These are phyloP conservation scores for Eulacestoma nigropectus DNA, from an alignment of 2,113 vertebrate genomes.

Conservation along the genomic window DNA sequence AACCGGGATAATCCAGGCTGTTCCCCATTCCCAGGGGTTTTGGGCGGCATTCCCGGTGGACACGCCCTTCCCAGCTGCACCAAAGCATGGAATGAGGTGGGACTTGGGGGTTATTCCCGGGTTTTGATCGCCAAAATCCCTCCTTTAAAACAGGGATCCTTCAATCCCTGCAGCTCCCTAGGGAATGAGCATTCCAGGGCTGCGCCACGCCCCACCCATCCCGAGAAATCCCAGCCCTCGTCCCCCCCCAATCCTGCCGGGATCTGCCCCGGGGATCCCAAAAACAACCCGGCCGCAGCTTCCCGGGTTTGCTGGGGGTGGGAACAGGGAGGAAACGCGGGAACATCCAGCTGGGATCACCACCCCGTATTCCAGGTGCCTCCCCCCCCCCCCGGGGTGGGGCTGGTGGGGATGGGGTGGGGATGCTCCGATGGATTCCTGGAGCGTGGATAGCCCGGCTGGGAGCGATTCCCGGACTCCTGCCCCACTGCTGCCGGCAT, in stretches of 20 bases:
- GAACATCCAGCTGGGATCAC: not conserved
- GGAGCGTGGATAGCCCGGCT: not conserved
- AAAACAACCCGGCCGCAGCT: not conserved
- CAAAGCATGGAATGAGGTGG: accelerated
- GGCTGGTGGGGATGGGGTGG: not conserved
- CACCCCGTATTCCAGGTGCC: not conserved
- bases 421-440: not conserved
- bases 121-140: not conserved
- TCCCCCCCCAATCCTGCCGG: not conserved
- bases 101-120: not conserved
- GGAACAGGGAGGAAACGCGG: not conserved
- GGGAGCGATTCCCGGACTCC: not conserved
- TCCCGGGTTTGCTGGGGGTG: not conserved
- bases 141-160: not conserved
- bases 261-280: not conserved
- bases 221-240: not conserved
- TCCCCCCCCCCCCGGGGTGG: too few species aligned
- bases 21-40: not conserved
- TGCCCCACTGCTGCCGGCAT: not conserved
- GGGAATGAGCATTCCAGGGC: not conserved
- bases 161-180: not conserved
- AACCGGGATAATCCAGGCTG: not conserved
- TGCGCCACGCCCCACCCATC: not conserved
- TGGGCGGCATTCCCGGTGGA: not conserved
- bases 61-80: not conserved